Base-by-base conservation (phyloP, 2,888 invertebrate species). In the Drosophila infuscata region DNA sequence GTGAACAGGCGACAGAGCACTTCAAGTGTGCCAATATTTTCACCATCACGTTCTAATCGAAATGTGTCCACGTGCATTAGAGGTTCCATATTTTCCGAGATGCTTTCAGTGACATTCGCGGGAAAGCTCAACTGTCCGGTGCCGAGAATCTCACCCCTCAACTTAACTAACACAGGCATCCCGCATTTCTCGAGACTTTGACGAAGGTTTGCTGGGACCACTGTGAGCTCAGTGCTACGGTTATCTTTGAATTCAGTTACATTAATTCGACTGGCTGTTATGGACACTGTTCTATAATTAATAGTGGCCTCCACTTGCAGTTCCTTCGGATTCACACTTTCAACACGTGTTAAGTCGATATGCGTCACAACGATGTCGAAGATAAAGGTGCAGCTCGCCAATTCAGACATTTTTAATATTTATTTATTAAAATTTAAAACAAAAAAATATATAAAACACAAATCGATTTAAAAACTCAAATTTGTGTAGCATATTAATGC, bases 201-300 rank as follows among this genome's bases (percentile, higher is more conserved):
- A 1, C 74, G 81, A 9, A 92, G 70, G 0, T 63, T 67, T 0
- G 70, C 73, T 3, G 91, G 89, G 5, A 71, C 60, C 1, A 82
- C 73, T 0, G 32, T 46, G 48, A 92, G 82, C 36, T 85, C 83
- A 32, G 72, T 74, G 30, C 83, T 81, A 9, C 76, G 62, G 3
- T 83, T 81, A 0, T 82, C 52, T 32, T 83, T 83, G 29, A 92
- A 92, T 11, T 92, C 92, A 3, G 58, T 65, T 7, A 86, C 80
- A 77, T 92, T 90, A 2, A 92, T 89, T 9, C 89, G 88, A 56
- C 87, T 91, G 0, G 81, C 61, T 29, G 87, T 88, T 33, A 92
- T 85, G 0, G 60, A 48, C 1, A 92, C 46, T 1, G 66, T 49
- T 2, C 57, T 66, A 6, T 70, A 68, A 53, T 88, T 83, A 12